phyloP scores from a whole-genome alignment of 1,140 invertebrate genomes.

The Nilaparvata lugens region DNA sequence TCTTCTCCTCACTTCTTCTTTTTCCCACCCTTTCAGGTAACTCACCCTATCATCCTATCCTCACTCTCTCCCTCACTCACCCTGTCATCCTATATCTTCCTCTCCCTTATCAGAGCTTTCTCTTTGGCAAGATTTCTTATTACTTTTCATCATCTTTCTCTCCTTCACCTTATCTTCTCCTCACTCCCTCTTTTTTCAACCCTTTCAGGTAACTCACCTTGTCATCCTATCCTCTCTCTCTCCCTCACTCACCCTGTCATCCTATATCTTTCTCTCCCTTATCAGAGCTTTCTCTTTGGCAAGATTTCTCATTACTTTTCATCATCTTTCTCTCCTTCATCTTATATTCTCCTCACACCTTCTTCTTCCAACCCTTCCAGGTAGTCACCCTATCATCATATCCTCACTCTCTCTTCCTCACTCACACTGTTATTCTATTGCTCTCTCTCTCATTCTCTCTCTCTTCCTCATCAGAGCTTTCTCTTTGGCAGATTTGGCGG shows the following conservation, averaged over 20 bases:
- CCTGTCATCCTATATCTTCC: background rate
- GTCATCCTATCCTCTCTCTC: conserved; percentile 10
- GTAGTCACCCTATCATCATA: too few relatives aligned
- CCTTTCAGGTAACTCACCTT: too few relatives aligned
- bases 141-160: background rate
- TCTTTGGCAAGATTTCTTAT: too few relatives aligned
- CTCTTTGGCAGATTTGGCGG: too few relatives aligned
- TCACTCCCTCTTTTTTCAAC: conserved; percentile 6
- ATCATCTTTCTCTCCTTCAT: conserved; percentile 4
- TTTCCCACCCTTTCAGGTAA: conserved; percentile 3
- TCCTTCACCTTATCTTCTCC: conserved; percentile 1
- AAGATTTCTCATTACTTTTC: too few relatives aligned
- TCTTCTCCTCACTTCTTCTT: conserved; percentile 4
- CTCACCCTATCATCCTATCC: conserved; percentile 5
- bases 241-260: conserved; percentile 11
- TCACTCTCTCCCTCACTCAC: conserved; percentile 7
- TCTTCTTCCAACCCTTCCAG: background rate
- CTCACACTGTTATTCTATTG: too few relatives aligned
- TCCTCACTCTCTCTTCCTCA: too few relatives aligned
- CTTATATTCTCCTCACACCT: background rate
- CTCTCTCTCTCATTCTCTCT: too few relatives aligned
- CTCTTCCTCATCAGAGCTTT: too few relatives aligned
- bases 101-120: too few relatives aligned
- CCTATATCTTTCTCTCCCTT: conserved; percentile 1
- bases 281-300: background rate